phyloP scores from a whole-genome alignment of 2,888 invertebrate species.

The Xylota sylvarum region DNA sequence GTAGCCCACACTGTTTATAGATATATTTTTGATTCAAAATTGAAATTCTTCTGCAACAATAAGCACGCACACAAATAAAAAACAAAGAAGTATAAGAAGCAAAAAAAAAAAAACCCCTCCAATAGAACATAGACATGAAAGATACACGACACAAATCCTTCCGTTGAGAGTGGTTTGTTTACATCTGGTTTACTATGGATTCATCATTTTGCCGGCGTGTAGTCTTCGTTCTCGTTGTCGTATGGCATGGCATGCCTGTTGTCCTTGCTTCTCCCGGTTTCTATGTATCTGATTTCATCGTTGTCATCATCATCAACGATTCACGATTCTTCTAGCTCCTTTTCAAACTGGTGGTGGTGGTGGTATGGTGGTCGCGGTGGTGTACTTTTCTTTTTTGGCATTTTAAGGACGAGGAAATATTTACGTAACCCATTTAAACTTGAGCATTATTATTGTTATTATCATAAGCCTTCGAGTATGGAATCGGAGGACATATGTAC shows the following conservation, averaged over 20 bases:
- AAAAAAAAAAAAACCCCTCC: neutral
- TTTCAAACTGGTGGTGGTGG: neutral
- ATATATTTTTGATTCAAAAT: constrained; percentile 22
- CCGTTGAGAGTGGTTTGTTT: constrained; percentile 45
- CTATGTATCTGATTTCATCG: constrained; percentile 47
- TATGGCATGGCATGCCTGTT: constrained; percentile 2
- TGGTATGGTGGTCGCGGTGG: neutral
- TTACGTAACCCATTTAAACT: constrained; percentile 73
- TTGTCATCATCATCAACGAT: neutral
- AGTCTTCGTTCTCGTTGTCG: neutral
- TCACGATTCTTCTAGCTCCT: neutral
- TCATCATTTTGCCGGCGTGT: constrained; percentile 3
- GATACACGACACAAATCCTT: constrained; percentile 41
- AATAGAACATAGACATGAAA: constrained; percentile 8
- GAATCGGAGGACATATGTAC: neutral
- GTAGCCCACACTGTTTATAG: constrained; percentile 5
- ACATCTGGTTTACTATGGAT: constrained; percentile 47
- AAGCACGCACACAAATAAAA: constrained; percentile 5
- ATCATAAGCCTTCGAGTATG: constrained; percentile 43
- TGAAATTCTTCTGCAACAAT: constrained; percentile 29
- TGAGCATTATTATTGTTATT: constrained; percentile 53
- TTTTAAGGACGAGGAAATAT: constrained; percentile 47
- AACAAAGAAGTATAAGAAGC: neutral
- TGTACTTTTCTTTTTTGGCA: neutral
- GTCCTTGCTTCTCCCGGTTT: constrained; percentile 39